Base-by-base conservation (phyloP, 2,888 invertebrate genomes). In the Allophyes oxyacanthae region DNA sequence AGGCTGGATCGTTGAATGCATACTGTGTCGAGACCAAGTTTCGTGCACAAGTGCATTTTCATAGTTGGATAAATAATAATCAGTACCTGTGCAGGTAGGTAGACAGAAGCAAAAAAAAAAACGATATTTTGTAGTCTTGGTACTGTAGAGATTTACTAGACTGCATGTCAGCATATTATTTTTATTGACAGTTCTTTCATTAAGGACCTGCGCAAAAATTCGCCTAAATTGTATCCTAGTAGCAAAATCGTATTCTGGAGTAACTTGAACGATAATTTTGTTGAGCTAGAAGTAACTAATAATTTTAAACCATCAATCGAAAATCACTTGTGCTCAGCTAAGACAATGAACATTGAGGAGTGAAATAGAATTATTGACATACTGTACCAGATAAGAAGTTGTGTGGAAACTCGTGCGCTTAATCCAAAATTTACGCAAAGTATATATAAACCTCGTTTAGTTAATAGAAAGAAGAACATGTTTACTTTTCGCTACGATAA, bases 11-110 rank as follows among this genome's bases (percentile, higher is more conserved):
- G 79, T 74, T 78, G 83, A 79, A 83, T 83, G 79, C 78, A 82
- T 77, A 67, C 73, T 73, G 77, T 75, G 80, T 75, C 75, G 78
- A 72, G 80, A 82, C 78, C 75, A 82, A 86, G 84, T 85, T 88
- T 82, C 83, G 84, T 84, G 85, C 85, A 83, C 84, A 82, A 86
- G 84, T 85, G 83, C 84, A 86, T 84, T 86, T 84, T 82, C 81
- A 82, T 83, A 82, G 79, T 69, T 73, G 81, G 81, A 85, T 87
- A 85, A 86, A 85, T 85, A 86, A 85, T 85, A 64, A 84, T 83
- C 74, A 75, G 69, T 70, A 60, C 8, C 20, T 20, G 4, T 71
- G 55, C 75, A 73, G 65, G 76, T 70, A 67, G 72, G n/a, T n/a
- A n/a, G n/a, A n/a, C n/a, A n/a, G 64, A 72, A 69, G 57, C 38